A percentile compares a stretch with the other conserved stretches of the same genome.
Evolutionary conservation across 1,140 invertebrate genomes (phyloP).

Genomic region (Eriosoma lanigerum): DNA sequence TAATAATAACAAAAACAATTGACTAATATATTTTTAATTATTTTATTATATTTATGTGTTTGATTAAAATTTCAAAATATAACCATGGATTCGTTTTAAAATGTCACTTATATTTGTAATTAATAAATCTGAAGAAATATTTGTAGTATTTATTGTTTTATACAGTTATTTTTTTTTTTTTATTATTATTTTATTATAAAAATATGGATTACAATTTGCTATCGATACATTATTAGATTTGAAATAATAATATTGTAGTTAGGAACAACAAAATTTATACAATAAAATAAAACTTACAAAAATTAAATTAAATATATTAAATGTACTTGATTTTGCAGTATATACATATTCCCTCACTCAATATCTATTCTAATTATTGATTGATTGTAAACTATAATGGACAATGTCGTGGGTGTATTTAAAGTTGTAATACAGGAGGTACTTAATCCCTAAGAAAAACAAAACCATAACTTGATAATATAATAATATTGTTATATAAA

Average conservation of each 20-base stretch:
- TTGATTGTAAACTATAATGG: not conserved
- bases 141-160: constrained; percentile 38
- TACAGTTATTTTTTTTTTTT: constrained; percentile 37
- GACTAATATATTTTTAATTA: constrained; percentile 28
- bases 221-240: constrained; percentile 22
- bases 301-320: constrained; percentile 28
- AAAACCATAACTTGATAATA: no score
- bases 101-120: constrained; percentile 36
- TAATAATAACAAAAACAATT: constrained; percentile 7
- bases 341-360: not conserved
- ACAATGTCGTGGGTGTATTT: not conserved
- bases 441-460: no score
- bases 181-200: constrained; percentile 21
- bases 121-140: constrained; percentile 22
- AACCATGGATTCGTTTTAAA: not conserved
- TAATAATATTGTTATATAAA: no score
- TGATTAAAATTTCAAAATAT: not conserved
- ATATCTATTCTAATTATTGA: not conserved
- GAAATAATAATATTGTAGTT: constrained; percentile 25
- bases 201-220: not conserved
- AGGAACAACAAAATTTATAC: constrained; percentile 37
- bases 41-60: constrained; percentile 31
- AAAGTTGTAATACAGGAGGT: no score
- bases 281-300: constrained; percentile 12
- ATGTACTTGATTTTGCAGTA: constrained; percentile 1